These are phyloP conservation scores for Aethina tumida DNA, from an alignment of 1,140 invertebrate species.

Conservation along the genomic window DNA sequence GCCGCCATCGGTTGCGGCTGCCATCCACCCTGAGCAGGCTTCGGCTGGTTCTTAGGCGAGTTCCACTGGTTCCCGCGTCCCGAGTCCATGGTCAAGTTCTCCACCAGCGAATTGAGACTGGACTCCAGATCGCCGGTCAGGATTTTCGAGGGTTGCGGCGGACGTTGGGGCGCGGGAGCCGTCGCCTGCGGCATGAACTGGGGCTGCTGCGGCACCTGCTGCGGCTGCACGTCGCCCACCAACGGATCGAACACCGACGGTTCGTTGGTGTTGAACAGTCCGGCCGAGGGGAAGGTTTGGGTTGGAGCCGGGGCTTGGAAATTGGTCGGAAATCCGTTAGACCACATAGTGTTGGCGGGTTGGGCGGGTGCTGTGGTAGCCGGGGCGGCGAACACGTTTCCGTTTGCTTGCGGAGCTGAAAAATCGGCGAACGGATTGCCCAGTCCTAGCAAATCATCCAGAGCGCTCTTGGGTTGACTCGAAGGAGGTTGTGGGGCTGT, in stretches of 20 bases:
- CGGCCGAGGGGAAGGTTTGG: slow-evolving; percentile 9
- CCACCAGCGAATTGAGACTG: slow-evolving; percentile 78
- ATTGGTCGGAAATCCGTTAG: slow-evolving; percentile 17
- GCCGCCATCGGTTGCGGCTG: slow-evolving; percentile 75
- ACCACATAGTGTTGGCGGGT: slow-evolving; percentile 15
- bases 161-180: slow-evolving; percentile 31
- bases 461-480: slow-evolving; percentile 52
- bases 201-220: slow-evolving; percentile 47
- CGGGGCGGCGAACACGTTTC: slow-evolving; percentile 32
- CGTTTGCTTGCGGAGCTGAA: slow-evolving; percentile 42
- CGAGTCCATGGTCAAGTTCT: slow-evolving; percentile 86
- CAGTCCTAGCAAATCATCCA: slow-evolving; percentile 75
- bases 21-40: slow-evolving; percentile 54
- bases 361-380: slow-evolving; percentile 37
- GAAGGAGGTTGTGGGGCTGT: slow-evolving; percentile 25
- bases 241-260: slow-evolving; percentile 55
- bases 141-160: slow-evolving; percentile 50
- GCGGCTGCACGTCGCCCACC: slow-evolving; percentile 31
- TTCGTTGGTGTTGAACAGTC: slow-evolving; percentile 29
- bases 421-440: slow-evolving; percentile 27
- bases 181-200: slow-evolving; percentile 42
- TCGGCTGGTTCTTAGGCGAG: slow-evolving; percentile 75
- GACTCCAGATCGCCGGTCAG: slow-evolving; percentile 87
- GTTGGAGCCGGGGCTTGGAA: slow-evolving; percentile 12
- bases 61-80: slow-evolving; percentile 60